Evolutionary conservation across 2,113 vertebrate genomes (phyloP).

Genomic region (Gulo gulo): DNA sequence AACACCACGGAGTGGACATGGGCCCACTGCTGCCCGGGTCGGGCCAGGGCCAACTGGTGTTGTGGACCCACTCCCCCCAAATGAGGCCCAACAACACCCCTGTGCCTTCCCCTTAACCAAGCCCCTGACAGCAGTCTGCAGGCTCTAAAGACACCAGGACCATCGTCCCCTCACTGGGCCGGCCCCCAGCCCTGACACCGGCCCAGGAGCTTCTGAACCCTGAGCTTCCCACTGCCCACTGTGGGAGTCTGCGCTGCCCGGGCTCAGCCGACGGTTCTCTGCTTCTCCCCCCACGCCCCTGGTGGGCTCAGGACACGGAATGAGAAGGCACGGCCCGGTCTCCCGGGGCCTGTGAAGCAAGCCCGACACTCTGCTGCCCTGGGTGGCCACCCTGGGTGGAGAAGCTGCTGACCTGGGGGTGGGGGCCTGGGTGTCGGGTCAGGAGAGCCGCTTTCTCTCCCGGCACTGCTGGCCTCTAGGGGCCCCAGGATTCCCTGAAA

Average conservation of each 20-base stretch:
- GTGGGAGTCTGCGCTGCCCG: fast-evolving
- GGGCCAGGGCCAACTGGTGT: neutral
- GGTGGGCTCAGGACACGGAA: neutral
- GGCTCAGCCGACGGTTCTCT: neutral
- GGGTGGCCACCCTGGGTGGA: neutral
- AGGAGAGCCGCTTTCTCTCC: neutral
- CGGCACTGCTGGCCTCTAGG: neutral
- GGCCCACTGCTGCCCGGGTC: too few species aligned
- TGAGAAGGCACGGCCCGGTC: fast-evolving
- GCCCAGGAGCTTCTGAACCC: neutral
- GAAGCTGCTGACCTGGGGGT: neutral
- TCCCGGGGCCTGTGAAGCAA: neutral
- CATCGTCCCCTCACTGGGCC: neutral
- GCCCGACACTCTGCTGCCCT: fast-evolving
- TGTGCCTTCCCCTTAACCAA: neutral
- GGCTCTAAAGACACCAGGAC: fast-evolving
- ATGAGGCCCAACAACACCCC: too few species aligned
- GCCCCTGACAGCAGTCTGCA: neutral
- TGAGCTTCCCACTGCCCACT: fast-evolving
- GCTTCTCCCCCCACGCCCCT: neutral
- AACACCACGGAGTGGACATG: neutral
- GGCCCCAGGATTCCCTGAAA: neutral
- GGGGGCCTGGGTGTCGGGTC: neutral
- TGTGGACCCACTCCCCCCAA: neutral
- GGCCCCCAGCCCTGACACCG: neutral